Base-by-base conservation (phyloP, 1,140 invertebrate species). In the Eumaeus atala region DNA sequence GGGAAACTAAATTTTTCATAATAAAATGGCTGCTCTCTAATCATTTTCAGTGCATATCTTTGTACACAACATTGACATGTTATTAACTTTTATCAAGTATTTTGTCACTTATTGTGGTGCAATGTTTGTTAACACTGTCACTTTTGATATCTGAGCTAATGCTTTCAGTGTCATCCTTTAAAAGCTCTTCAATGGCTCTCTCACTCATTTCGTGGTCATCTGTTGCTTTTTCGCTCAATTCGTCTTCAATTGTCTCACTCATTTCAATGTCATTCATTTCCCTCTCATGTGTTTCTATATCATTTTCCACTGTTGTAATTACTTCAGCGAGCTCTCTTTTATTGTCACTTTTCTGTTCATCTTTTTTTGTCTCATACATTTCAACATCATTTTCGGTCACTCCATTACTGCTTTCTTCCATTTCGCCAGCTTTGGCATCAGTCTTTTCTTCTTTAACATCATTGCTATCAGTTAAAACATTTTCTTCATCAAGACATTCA, bases 161-260 rank as follows among this genome's bases (percentile, higher is more conserved):
- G 14, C 57, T 62, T 44, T 36, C 48, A 53, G 52, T 65, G 40
- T 75, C 72, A 40, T 75, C 73, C 58, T 77, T 76, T 37, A 83
- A 62, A 18, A 84, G 69, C 38, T 66, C 69, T 51, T 83, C 72
- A 40, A 83, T 83, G 59, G 75, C 68, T 33, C 85, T 74, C 37
- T 78, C 74, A 56, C 71, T 80, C 57, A 79, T 77, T 48, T 80
- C 76, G 16, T 59, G 7, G 52, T 72, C 73, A 48, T 68, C 48
- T 18, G 35, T 55, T 51, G 72, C 72, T 51, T 66, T 63, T 9
- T 71, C 61, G 47, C 48, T 61, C 21, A 28, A 28, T 21, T 61
- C 61, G 16, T 66, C 62, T 56, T 61, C 51, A 16, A 58, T 48
- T 58, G 59, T 61, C 9, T 59, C 51, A 47, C 48, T 53, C 9